Conservation (phyloP, 2,888 invertebrate species). For the Caenorhabditis sp. region DNA sequence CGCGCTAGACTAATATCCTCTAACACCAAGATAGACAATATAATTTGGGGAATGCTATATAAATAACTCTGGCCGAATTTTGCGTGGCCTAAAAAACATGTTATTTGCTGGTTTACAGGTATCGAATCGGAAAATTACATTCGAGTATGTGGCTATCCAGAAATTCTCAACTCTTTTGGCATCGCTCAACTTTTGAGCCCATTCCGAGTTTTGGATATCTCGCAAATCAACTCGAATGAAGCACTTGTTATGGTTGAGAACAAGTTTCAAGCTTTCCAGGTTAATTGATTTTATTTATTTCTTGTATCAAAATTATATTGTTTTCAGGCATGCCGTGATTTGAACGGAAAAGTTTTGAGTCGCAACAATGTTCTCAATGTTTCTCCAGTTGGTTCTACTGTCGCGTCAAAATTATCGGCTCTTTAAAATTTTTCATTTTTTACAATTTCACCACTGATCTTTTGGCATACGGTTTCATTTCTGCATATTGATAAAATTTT, state of each 20-base stretch:
- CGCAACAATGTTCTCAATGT: constrained; percentile 26
- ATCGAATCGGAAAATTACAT: constrained; percentile 18
- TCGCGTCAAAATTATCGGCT: neutral
- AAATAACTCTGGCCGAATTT: neutral
- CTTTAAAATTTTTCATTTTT: neutral
- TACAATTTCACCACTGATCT: neutral
- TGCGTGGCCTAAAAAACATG: neutral
- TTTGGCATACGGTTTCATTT: constrained; percentile 1
- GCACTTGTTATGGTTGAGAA: constrained; percentile 50
- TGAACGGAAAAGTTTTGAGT: constrained; percentile 26
- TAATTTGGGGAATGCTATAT: neutral
- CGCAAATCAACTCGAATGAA: constrained; percentile 16
- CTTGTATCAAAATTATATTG: neutral
- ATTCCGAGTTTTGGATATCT: constrained; percentile 40
- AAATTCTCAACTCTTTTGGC: constrained; percentile 46
- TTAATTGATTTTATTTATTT: neutral
- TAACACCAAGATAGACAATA: too few relatives aligned
- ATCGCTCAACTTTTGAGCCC: constrained; percentile 45
- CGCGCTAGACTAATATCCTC: too few relatives aligned
- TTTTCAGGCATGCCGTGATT: constrained; percentile 18
- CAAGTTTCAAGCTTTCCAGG: constrained; percentile 51
- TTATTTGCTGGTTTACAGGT: neutral
- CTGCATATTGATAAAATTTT: neutral
- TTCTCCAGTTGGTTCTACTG: neutral
- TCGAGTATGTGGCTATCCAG: constrained; percentile 39